phyloP scores from a whole-genome alignment of 2,888 invertebrate genomes.

The Lithophane semibrunnea region DNA sequence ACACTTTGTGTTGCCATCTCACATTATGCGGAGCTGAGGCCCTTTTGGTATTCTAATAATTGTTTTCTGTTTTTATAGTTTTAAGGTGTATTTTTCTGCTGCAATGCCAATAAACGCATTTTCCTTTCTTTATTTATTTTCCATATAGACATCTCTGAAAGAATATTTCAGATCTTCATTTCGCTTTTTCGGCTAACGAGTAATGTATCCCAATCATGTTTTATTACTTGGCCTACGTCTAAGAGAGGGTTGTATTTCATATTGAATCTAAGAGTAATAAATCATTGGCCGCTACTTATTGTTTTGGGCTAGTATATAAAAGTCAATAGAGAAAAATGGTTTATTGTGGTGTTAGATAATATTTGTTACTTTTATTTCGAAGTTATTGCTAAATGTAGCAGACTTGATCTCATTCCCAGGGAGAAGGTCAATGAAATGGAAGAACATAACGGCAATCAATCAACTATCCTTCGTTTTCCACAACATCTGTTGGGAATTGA shows the following conservation, averaged over 20 bases:
- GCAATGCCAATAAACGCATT: no score
- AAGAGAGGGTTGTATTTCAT: conserved; percentile 29
- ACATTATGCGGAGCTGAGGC: no score
- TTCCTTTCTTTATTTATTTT: no score
- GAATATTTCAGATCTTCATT: not conserved
- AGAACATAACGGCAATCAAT: no score
- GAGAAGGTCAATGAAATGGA: not conserved
- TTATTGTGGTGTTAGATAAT: conserved; percentile 6
- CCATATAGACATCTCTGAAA: no score
- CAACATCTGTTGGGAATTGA: no score
- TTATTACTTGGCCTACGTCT: conserved; percentile 16
- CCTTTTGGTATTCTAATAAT: no score
- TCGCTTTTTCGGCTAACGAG: not conserved
- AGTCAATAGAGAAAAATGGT: conserved; percentile 52
- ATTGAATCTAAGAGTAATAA: conserved; percentile 40
- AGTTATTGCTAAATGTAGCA: conserved; percentile 44
- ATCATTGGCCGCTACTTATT: conserved; percentile 45
- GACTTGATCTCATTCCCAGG: not conserved
- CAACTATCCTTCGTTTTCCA: no score
- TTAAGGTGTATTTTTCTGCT: no score
- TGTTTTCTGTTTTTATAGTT: no score
- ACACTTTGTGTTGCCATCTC: no score
- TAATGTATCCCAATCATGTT: conserved; percentile 13
- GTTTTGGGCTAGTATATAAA: conserved; percentile 49
- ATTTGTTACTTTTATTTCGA: conserved; percentile 1